Conservation (phyloP, 2,113 vertebrate species). For the Rhea americana region DNA sequence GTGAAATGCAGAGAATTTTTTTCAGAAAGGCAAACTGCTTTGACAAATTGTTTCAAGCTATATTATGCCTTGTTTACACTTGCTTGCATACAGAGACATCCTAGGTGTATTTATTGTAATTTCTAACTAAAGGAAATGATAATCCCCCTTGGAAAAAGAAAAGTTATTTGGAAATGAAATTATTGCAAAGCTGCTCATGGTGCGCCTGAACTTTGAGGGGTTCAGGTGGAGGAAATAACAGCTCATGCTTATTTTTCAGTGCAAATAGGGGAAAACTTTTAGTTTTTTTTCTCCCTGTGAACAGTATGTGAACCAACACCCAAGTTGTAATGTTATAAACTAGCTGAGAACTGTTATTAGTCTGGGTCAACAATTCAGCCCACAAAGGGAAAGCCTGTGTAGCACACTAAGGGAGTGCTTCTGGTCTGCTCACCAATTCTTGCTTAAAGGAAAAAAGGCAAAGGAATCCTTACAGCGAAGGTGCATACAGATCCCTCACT, state of each 20-base stretch:
- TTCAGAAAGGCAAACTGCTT: neutral
- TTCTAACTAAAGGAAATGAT: neutral
- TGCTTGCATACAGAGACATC: neutral
- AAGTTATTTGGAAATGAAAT: neutral
- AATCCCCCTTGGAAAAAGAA: neutral
- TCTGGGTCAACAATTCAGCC: no score
- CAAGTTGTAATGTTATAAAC: neutral
- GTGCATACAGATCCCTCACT: fast-evolving
- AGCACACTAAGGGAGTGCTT: fast-evolving
- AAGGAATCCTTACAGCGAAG: fast-evolving
- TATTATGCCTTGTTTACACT: neutral
- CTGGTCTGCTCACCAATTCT: neutral
- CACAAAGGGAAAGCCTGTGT: no score
- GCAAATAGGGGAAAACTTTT: neutral
- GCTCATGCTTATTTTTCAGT: neutral
- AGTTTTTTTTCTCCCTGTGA: neutral
- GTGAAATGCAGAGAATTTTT: neutral
- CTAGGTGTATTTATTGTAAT: neutral
- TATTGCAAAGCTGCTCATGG: neutral
- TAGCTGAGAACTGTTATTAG: neutral
- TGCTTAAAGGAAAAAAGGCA: neutral
- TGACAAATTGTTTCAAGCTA: neutral
- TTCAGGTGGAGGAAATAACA: neutral
- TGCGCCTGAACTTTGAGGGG: neutral
- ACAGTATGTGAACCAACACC: fast-evolving